A percentile compares a stretch with the other conserved stretches of the same genome.
These are phyloP conservation scores for Pseudomyrmex pallidus DNA, from an alignment of 1,140 invertebrate species.

Conservation along the genomic window DNA sequence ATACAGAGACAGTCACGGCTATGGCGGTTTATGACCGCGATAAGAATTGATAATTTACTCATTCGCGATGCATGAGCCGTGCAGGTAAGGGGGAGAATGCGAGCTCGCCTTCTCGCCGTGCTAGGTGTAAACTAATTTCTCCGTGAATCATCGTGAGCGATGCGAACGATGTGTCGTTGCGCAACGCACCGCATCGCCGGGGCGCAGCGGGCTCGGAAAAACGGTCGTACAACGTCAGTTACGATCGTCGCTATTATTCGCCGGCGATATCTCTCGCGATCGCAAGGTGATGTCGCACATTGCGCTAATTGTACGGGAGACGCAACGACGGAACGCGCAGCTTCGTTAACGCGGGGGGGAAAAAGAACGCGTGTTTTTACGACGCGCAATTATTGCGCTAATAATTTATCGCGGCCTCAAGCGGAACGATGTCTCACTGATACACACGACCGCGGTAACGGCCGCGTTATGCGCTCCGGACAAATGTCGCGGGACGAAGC, in stretches of 20 bases:
- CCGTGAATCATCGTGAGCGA: slow-evolving; percentile 26
- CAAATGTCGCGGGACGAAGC: neutral
- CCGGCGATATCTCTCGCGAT: slow-evolving; percentile 60
- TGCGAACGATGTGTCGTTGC: slow-evolving; percentile 3
- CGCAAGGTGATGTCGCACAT: slow-evolving; percentile 13
- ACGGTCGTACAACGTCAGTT: neutral
- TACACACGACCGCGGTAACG: slow-evolving; percentile 7
- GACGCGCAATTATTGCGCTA: slow-evolving; percentile 65
- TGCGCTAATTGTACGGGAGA: slow-evolving; percentile 65
- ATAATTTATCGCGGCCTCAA: slow-evolving; percentile 68
- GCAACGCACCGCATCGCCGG: neutral
- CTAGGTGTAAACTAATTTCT: slow-evolving; percentile 43
- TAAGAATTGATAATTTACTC: slow-evolving; percentile 49
- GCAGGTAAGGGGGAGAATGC: neutral
- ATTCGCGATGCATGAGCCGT: neutral
- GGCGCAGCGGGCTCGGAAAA: neutral
- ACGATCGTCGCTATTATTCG: slow-evolving; percentile 31
- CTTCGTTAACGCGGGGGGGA: slow-evolving; percentile 58
- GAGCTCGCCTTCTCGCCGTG: neutral
- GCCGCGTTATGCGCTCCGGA: neutral
- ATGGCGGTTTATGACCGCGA: slow-evolving; percentile 21
- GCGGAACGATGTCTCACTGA: slow-evolving; percentile 49
- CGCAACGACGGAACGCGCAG: slow-evolving; percentile 30
- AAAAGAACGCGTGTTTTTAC: slow-evolving; percentile 50
- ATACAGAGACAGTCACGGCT: too few species aligned